Conservation (phyloP, 2,888 invertebrate genomes). For the Dynastes hyllus region DNA sequence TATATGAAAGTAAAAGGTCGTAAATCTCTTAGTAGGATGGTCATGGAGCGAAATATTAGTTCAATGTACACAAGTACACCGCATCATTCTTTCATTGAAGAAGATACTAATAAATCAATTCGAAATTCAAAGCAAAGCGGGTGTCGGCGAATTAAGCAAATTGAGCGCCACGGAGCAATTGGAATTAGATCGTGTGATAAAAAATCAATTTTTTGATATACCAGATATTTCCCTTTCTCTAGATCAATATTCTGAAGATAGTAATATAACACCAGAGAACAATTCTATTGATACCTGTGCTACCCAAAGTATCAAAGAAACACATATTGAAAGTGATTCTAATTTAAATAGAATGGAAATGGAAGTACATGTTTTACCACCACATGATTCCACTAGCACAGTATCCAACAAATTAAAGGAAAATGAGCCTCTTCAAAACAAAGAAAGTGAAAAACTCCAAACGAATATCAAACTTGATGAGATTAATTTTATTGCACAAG, state of each 20-base stretch:
- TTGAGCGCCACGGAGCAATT: not conserved
- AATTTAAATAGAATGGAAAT: not conserved
- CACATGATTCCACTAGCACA: not conserved
- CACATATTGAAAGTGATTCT: not conserved
- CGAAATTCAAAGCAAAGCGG: not conserved
- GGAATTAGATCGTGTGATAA: conserved; percentile 19
- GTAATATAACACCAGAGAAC: not conserved
- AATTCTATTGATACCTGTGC: not conserved
- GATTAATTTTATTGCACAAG: not conserved
- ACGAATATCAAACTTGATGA: not conserved
- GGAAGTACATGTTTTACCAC: not conserved
- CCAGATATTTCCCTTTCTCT: conserved; percentile 22
- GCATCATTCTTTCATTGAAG: conserved; percentile 13
- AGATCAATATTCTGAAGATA: not conserved
- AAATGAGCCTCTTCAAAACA: not conserved
- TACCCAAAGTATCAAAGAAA: not conserved
- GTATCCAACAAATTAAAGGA: not conserved
- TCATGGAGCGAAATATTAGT: conserved; percentile 47
- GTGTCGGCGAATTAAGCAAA: not conserved
- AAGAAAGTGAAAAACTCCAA: not conserved
- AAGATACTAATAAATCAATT: not conserved
- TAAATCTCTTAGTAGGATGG: conserved; percentile 51
- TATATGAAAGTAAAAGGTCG: conserved; percentile 27
- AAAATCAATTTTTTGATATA: conserved; percentile 10
- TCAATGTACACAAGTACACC: conserved; percentile 34